Evolutionary conservation across 2,113 vertebrate species (phyloP).

Genomic region (Silurus meridionalis): DNA sequence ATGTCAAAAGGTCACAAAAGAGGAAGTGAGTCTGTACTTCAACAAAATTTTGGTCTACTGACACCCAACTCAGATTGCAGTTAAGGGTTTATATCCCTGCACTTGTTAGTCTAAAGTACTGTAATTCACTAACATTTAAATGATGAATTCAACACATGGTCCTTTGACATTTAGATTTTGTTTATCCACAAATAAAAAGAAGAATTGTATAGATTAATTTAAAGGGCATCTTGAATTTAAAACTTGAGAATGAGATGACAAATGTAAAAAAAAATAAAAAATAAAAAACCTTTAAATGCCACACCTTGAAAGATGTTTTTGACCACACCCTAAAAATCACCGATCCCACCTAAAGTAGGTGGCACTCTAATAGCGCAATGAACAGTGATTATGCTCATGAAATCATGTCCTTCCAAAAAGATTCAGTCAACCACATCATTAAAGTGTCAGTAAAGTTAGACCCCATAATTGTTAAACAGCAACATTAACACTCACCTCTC

Average conservation of each 20-base stretch:
- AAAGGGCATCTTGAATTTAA: not conserved
- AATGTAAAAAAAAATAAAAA: not conserved
- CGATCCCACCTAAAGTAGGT: not conserved
- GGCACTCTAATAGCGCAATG: not conserved
- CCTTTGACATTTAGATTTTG: not conserved
- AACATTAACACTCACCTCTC: not conserved
- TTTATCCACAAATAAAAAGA: not conserved
- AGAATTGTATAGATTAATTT: not conserved
- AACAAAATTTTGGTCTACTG: not conserved
- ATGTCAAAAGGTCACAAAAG: not conserved
- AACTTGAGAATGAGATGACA: not conserved
- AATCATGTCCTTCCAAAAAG: not conserved
- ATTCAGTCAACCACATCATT: not conserved
- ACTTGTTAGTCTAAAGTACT: too few species aligned
- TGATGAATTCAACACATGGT: not conserved
- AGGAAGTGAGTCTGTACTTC: not conserved
- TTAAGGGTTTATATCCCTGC: too few species aligned
- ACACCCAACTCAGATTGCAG: not conserved
- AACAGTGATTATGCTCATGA: not conserved
- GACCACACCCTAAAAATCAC: conserved; percentile 1
- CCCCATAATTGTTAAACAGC: not conserved
- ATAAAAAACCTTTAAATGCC: not conserved
- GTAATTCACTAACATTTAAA: not conserved
- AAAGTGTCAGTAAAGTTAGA: not conserved
- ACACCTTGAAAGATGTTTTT: not conserved